phyloP scores from a whole-genome alignment of 2,797 vertebrate species.

The Erethizon dorsatum region DNA sequence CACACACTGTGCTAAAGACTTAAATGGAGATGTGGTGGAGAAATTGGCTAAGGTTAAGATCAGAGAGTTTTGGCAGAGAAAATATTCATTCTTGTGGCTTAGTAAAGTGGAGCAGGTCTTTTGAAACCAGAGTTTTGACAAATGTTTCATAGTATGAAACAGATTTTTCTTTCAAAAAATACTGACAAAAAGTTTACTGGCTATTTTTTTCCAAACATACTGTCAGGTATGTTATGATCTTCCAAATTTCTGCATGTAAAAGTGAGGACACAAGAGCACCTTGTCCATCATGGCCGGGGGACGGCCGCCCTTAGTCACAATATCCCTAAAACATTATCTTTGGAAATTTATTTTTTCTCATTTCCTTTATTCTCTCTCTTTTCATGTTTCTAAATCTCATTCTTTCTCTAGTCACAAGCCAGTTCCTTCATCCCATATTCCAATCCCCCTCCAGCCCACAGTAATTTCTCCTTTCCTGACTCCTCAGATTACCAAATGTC shows the following conservation, averaged over 20 bases:
- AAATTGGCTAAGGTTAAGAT: neutral
- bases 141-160: slow-evolving; percentile 30
- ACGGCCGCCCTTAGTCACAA: neutral
- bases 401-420: neutral
- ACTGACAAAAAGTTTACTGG: neutral
- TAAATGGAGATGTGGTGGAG: neutral
- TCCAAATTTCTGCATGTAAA: slow-evolving; percentile 15
- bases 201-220: neutral
- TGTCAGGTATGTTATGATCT: neutral
- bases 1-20: neutral
- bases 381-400: neutral
- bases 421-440: neutral
- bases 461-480: slow-evolving; percentile 46
- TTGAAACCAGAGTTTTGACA: slow-evolving; percentile 66
- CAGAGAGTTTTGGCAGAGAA: slow-evolving; percentile 14
- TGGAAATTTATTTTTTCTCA: neutral
- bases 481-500: slow-evolving; percentile 11
- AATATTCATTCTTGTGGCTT: neutral
- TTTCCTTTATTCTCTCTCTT: neutral
- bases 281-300: neutral
- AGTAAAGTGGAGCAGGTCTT: slow-evolving; percentile 31
- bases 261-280: neutral
- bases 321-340: neutral
- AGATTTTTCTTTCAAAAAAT: slow-evolving; percentile 2
- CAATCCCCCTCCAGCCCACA: neutral